These are phyloP conservation scores for Habropoda laboriosa DNA, from an alignment of 1,140 invertebrate species.

Conservation along the genomic window DNA sequence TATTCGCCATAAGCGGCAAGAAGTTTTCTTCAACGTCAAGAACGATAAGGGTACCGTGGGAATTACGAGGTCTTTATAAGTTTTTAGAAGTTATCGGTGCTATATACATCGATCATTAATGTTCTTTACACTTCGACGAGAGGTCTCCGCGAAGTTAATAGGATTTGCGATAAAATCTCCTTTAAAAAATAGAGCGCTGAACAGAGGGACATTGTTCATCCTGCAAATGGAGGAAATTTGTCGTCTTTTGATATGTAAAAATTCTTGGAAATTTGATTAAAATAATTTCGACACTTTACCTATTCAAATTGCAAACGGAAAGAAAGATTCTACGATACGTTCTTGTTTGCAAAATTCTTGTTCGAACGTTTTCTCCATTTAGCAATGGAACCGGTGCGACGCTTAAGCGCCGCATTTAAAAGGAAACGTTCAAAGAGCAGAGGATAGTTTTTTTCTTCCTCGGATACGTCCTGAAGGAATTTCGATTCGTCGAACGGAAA, in stretches of 20 bases:
- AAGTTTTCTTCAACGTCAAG: slow-evolving; percentile 27
- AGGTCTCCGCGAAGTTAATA: not conserved
- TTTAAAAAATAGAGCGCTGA: not conserved
- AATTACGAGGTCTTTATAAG: not conserved
- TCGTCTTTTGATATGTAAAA: not conserved
- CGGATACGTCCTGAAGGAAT: too few relatives aligned
- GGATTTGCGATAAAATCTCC: not conserved
- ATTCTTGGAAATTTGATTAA: not conserved
- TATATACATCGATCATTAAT: not conserved
- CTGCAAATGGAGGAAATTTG: not conserved
- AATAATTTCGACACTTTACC: too few relatives aligned
- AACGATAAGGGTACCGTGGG: not conserved
- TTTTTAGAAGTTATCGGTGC: not conserved
- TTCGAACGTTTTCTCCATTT: too few relatives aligned
- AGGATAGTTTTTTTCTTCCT: too few relatives aligned
- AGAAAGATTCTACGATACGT: too few relatives aligned
- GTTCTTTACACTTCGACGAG: not conserved
- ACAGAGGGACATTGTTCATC: not conserved
- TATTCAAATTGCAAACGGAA: too few relatives aligned
- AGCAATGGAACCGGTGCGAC: too few relatives aligned
- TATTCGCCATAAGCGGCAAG: not conserved
- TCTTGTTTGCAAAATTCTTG: too few relatives aligned
- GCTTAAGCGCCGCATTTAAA: too few relatives aligned
- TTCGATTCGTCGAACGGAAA: too few relatives aligned
- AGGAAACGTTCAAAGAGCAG: too few relatives aligned